A percentile compares a stretch with the other conserved stretches of the same genome.
Conservation (phyloP, 2,113 vertebrate genomes). For the Mirounga angustirostris region DNA sequence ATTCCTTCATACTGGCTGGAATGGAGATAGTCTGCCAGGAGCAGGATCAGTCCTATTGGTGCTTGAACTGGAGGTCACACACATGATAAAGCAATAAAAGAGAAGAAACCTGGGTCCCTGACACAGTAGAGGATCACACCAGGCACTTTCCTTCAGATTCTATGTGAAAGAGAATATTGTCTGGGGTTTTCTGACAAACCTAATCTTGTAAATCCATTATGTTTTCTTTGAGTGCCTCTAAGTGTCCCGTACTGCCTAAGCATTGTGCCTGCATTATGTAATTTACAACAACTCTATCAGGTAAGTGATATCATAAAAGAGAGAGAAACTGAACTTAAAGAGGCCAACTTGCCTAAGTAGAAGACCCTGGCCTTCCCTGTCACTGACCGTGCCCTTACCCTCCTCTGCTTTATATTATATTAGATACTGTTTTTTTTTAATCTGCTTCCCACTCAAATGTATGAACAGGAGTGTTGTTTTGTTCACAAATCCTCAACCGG, state of each 20-base stretch:
- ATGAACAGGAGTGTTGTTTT: background rate
- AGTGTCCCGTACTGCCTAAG: background rate
- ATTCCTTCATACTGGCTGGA: background rate
- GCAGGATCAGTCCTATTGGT: background rate
- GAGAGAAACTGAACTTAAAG: background rate
- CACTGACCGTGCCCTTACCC: background rate
- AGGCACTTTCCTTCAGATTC: background rate
- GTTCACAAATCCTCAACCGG: background rate
- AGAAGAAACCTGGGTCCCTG: background rate
- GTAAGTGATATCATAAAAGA: background rate
- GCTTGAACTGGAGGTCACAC: background rate
- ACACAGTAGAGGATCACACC: background rate
- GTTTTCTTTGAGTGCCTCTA: background rate
- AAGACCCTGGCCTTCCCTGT: background rate
- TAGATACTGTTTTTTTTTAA: background rate
- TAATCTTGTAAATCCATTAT: constrained; percentile 6
- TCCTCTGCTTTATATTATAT: background rate
- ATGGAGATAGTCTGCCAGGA: background rate
- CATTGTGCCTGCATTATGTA: background rate
- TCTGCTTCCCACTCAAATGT: background rate
- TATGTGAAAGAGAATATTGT: background rate
- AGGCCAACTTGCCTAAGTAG: background rate
- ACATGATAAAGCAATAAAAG: background rate
- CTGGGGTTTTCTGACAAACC: background rate
- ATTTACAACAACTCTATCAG: background rate